A percentile compares a stretch with the other conserved stretches of the same genome.
These are phyloP conservation scores for Scolanthus callimorphus DNA, from an alignment of 92 coral and sea anemone genomes.

Conservation along the genomic window DNA sequence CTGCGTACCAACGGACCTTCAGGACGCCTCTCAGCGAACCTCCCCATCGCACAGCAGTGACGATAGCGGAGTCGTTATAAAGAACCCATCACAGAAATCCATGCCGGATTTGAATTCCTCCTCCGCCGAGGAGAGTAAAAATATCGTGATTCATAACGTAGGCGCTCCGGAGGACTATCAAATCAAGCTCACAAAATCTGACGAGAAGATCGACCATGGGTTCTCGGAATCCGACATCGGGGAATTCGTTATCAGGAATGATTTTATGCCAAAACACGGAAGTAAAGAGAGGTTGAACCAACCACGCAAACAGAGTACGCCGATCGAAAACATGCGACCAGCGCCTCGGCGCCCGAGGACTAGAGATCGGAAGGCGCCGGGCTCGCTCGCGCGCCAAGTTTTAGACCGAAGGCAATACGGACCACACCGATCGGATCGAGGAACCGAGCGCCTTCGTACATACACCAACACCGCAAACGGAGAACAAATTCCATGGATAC, in stretches of 20 bases:
- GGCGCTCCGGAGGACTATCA: constrained; percentile 91
- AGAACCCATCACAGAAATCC: constrained; percentile 81
- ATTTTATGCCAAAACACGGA: constrained; percentile 17
- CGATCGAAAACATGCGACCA: constrained; percentile 10
- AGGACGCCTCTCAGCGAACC: constrained; percentile 73
- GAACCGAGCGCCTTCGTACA: constrained; percentile 38
- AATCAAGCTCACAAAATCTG: constrained; percentile 72
- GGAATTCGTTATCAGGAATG: constrained; percentile 76
- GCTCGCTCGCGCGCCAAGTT: constrained; percentile 45
- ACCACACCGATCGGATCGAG: constrained; percentile 63
- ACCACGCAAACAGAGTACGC: constrained; percentile 25
- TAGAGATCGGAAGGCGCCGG: constrained; percentile 42
- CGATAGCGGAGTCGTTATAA: constrained; percentile 95
- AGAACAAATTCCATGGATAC: constrained; percentile 72
- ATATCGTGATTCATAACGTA: constrained; percentile 77
- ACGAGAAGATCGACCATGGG: constrained; percentile 89
- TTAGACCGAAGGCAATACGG: constrained; percentile 51
- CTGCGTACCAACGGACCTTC: constrained; percentile 59
- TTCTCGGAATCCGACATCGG: constrained; percentile 93
- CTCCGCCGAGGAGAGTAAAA: constrained; percentile 47
- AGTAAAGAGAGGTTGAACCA: constrained; percentile 26
- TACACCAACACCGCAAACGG: constrained; percentile 48
- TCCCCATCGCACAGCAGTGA: constrained; percentile 94
- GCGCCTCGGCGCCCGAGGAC: constrained; percentile 23
- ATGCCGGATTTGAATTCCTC: constrained; percentile 44